A percentile compares a stretch with the other conserved stretches of the same genome.
These are phyloP conservation scores for Helogale parvula DNA, from an alignment of 2,113 vertebrate species.

Conservation along the genomic window DNA sequence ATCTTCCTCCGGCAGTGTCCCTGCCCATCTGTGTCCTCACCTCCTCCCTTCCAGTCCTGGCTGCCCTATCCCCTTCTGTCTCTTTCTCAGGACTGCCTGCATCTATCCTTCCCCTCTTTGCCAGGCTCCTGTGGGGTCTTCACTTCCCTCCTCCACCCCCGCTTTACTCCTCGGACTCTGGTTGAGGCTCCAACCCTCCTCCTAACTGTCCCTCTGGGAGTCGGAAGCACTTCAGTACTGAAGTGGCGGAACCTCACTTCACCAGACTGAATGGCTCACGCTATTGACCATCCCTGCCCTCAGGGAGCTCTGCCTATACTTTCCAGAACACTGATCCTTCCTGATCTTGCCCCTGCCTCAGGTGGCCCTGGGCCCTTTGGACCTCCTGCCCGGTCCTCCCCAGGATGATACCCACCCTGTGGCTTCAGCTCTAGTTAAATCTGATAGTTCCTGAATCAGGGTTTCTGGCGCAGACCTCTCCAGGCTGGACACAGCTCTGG, in stretches of 20 bases:
- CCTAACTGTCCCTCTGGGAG: background rate
- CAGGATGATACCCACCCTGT: background rate
- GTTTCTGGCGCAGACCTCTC: background rate
- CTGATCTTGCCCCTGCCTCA: background rate
- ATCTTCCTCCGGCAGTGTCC: background rate
- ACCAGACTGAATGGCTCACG: rapidly evolving
- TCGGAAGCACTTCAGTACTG: background rate
- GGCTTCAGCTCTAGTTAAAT: background rate
- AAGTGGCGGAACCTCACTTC: background rate
- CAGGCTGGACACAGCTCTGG: background rate
- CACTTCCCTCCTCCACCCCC: too few relatives aligned
- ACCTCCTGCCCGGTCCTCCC: background rate
- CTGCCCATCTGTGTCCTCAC: background rate
- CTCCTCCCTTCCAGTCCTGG: background rate
- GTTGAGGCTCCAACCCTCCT: background rate
- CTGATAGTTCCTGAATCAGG: background rate
- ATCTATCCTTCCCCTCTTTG: background rate
- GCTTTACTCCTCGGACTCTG: background rate
- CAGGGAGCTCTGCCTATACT: background rate
- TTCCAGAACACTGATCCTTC: background rate
- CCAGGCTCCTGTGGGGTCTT: background rate
- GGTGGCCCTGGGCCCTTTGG: background rate
- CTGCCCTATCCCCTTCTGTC: too few relatives aligned
- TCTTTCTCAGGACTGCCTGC: background rate
- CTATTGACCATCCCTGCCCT: background rate